A percentile compares a stretch with the other conserved stretches of the same genome.
Conservation (phyloP, 2,888 invertebrate species). For the Strigamia transsilvanica region DNA sequence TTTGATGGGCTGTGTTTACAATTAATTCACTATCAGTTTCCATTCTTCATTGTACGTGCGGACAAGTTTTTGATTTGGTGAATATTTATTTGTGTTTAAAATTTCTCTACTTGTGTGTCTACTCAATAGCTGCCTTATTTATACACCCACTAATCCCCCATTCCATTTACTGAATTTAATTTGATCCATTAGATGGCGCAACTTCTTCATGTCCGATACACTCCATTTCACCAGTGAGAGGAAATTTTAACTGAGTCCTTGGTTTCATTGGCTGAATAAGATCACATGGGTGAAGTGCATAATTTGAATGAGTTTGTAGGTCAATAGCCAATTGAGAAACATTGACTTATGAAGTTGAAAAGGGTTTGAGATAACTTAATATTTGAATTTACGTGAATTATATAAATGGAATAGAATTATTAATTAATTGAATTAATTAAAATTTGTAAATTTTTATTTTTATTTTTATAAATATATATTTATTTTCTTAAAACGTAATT, state of each 20-base stretch:
- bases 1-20: too few relatives aligned
- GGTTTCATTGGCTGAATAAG: background rate
- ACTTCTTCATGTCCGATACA: background rate
- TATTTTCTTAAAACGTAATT: background rate
- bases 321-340: conserved; percentile 38
- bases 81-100: too few relatives aligned
- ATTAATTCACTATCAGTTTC: too few relatives aligned
- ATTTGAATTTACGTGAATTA: background rate
- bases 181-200: conserved; percentile 16
- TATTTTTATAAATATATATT: background rate
- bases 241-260: background rate
- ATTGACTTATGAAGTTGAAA: conserved; percentile 4
- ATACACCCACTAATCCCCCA: too few relatives aligned
- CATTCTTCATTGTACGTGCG: too few relatives aligned
- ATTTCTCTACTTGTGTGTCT: too few relatives aligned
- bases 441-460: too few relatives aligned
- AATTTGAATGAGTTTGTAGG: background rate
- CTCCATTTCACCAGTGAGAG: background rate
- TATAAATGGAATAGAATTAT: background rate
- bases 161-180: background rate
- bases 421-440: background rate
- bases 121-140: too few relatives aligned
- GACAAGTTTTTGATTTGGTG: too few relatives aligned
- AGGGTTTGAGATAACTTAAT: conserved; percentile 19
- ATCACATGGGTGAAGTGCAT: background rate